phyloP scores from a whole-genome alignment of 2,797 vertebrate genomes.

The Esox masquinongy region DNA sequence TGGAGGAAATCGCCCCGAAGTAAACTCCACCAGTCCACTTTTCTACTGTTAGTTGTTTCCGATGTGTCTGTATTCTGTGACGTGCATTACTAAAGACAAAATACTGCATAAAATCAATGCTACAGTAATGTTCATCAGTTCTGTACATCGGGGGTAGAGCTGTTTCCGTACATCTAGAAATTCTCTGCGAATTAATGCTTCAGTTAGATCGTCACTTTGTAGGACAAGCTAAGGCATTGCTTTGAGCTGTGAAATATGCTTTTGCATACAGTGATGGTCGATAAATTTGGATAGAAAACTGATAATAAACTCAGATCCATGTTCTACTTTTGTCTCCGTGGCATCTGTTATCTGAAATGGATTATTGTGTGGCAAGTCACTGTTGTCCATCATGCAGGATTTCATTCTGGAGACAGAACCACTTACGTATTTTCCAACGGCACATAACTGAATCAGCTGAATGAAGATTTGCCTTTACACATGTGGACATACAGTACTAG shows the following conservation, averaged over 20 bases:
- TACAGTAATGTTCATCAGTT: slow-evolving; percentile 13
- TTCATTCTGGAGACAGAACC: background rate
- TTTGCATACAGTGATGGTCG: slow-evolving; percentile 21
- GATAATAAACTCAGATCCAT: slow-evolving; percentile 40
- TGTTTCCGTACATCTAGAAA: slow-evolving; percentile 2
- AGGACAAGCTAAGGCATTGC: slow-evolving; percentile 17
- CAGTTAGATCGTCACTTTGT: slow-evolving; percentile 15
- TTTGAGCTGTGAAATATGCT: slow-evolving; percentile 40
- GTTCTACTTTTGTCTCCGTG: slow-evolving; percentile 6
- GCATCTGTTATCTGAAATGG: background rate
- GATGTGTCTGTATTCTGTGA: slow-evolving; percentile 22
- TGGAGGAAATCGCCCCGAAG: slow-evolving; percentile 76
- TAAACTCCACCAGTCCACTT: slow-evolving; percentile 46
- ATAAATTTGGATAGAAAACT: slow-evolving; percentile 20
- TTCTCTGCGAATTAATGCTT: slow-evolving; percentile 5
- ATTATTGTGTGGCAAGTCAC: background rate
- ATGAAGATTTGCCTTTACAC: background rate
- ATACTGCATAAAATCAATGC: slow-evolving; percentile 10
- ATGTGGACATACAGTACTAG: background rate
- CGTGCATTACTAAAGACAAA: slow-evolving; percentile 25
- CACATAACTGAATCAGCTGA: background rate
- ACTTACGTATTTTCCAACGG: background rate
- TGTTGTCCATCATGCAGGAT: background rate
- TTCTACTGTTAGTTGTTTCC: slow-evolving; percentile 36
- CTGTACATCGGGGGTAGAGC: slow-evolving; percentile 19